A percentile compares a stretch with the other conserved stretches of the same genome.
Evolutionary conservation across 2,888 invertebrate genomes (phyloP).

Genomic region (Pheosia tremula): DNA sequence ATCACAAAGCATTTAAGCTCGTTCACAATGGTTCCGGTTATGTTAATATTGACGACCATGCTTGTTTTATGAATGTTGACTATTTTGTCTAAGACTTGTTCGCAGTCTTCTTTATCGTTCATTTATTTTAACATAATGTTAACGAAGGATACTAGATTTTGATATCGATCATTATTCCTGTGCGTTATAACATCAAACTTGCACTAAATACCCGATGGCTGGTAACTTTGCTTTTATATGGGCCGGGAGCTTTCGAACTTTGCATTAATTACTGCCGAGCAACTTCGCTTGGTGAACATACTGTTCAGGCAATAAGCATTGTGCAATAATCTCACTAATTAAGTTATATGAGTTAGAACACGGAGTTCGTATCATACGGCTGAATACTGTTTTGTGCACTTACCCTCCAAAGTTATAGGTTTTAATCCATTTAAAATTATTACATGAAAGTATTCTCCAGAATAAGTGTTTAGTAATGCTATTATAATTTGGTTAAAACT

Average conservation of each 20-base stretch:
- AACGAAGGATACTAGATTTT: neutral
- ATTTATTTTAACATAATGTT: neutral
- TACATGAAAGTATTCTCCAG: too few species aligned
- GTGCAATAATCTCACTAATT: slow-evolving; percentile 62
- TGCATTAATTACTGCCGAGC: slow-evolving; percentile 39
- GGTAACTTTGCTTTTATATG: slow-evolving; percentile 50
- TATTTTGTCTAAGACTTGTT: neutral
- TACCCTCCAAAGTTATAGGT: neutral
- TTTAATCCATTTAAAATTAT: too few species aligned
- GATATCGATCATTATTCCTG: slow-evolving; percentile 13
- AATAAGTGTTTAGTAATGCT: neutral
- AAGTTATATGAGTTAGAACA: slow-evolving; percentile 40
- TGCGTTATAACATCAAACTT: slow-evolving; percentile 30
- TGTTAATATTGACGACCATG: slow-evolving; percentile 42
- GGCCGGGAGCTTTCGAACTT: slow-evolving; percentile 49
- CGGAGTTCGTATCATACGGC: neutral
- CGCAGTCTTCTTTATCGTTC: neutral
- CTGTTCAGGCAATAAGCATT: slow-evolving; percentile 58
- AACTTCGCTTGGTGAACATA: slow-evolving; percentile 36
- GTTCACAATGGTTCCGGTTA: slow-evolving; percentile 42
- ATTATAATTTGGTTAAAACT: too few species aligned
- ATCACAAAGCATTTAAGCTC: slow-evolving; percentile 26
- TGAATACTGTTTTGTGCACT: neutral
- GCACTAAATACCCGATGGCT: slow-evolving; percentile 40
- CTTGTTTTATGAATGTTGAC: slow-evolving; percentile 36